These are phyloP conservation scores for Acyrthosiphon pisum DNA, from an alignment of 1,140 invertebrate species.

Conservation along the genomic window DNA sequence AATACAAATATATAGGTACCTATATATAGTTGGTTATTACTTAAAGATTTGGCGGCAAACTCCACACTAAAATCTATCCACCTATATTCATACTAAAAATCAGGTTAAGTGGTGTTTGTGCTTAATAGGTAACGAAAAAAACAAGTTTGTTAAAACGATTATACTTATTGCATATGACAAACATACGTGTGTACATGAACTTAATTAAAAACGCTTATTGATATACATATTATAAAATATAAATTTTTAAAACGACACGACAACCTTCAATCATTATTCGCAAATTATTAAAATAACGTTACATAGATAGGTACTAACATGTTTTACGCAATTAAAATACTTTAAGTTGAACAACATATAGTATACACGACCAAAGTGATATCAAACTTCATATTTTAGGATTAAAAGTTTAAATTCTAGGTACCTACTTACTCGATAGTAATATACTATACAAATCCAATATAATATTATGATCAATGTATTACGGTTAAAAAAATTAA, in stretches of 20 bases:
- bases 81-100: neutral
- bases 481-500: neutral
- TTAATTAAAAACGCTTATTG: neutral
- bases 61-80: neutral
- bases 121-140: neutral
- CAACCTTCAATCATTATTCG: slow-evolving; percentile 1
- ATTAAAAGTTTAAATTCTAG: neutral
- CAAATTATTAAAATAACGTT: neutral
- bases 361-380: neutral
- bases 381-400: neutral
- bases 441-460: neutral
- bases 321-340: neutral
- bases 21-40: neutral
- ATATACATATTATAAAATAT: neutral
- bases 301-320: neutral
- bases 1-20: neutral
- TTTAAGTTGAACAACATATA: neutral
- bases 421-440: neutral
- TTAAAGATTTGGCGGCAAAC: neutral
- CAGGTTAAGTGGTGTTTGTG: neutral
- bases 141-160: slow-evolving; percentile 4
- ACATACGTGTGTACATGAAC: neutral
- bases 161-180: neutral
- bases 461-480: no score
- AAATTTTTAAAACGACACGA: neutral